These are phyloP conservation scores for Sarcophaga bullata DNA, from an alignment of 1,140 invertebrate species.

Conservation along the genomic window DNA sequence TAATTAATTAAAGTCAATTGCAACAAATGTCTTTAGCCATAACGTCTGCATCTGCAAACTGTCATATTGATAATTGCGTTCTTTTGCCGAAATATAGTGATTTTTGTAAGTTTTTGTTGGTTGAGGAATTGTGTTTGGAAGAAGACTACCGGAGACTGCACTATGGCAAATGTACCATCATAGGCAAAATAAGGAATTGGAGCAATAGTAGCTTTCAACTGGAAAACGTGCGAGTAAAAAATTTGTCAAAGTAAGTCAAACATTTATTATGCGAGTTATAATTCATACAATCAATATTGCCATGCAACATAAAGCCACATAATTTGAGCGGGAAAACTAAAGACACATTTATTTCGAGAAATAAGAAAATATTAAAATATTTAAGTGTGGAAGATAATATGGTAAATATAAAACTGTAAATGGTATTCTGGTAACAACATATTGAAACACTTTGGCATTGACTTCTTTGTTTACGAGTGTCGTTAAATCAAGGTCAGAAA, in stretches of 20 bases:
- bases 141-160: constrained; percentile 50
- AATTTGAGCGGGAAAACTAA: no score
- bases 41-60: neutral
- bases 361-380: no score
- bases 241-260: constrained; percentile 49
- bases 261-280: neutral
- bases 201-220: constrained; percentile 43
- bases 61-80: neutral
- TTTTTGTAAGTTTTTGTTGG: constrained; percentile 51
- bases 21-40: constrained; percentile 19
- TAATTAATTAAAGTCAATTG: neutral
- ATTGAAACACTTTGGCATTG: no score
- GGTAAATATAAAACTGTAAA: no score
- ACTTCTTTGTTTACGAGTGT: no score
- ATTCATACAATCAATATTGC: neutral
- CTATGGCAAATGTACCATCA: constrained; percentile 55
- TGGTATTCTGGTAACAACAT: no score
- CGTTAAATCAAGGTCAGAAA: no score
- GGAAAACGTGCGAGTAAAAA: constrained; percentile 52
- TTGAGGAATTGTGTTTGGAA: constrained; percentile 55
- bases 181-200: constrained; percentile 45
- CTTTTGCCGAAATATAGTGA: constrained; percentile 50
- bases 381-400: no score
- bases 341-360: no score
- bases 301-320: no score